A percentile compares a stretch with the other conserved stretches of the same genome.
These are phyloP conservation scores for Tichodroma muraria DNA, from an alignment of 2,113 vertebrate species.

Conservation along the genomic window DNA sequence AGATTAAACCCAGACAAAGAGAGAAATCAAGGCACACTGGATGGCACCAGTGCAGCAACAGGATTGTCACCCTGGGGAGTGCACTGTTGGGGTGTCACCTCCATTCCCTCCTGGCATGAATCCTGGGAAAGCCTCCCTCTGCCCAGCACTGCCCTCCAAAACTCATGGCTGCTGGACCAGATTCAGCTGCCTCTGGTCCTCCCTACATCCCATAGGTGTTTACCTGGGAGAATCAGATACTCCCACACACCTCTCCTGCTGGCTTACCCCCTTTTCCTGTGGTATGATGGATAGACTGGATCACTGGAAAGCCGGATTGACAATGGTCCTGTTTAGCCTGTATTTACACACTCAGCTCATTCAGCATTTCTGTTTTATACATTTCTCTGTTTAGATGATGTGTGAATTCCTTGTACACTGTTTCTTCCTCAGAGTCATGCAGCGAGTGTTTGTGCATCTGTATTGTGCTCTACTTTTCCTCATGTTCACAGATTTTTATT, in stretches of 20 bases:
- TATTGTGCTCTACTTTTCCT: slow-evolving; percentile 60
- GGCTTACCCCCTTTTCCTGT: background rate
- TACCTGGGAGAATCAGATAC: fast-evolving
- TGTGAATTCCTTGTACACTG: slow-evolving; percentile 47
- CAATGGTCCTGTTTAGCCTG: background rate
- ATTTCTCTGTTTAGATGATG: slow-evolving; percentile 38
- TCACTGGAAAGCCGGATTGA: background rate
- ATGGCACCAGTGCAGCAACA: fast-evolving
- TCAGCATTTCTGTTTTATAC: background rate
- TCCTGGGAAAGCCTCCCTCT: background rate
- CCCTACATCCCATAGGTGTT: fast-evolving
- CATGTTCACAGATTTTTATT: slow-evolving; percentile 73
- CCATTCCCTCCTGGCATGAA: fast-evolving
- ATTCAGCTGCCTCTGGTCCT: fast-evolving
- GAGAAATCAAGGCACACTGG: background rate
- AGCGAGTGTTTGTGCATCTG: slow-evolving; percentile 63
- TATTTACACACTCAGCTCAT: background rate
- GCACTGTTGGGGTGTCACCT: background rate
- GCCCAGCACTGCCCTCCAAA: background rate
- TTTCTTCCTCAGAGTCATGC: slow-evolving; percentile 27
- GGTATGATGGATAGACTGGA: fast-evolving
- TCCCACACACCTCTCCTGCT: fast-evolving
- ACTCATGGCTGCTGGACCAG: background rate
- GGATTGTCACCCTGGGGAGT: fast-evolving
- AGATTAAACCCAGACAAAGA: background rate